Evolutionary conservation across 2,888 invertebrate genomes (phyloP).

Genomic region (Dasypolia templi): DNA sequence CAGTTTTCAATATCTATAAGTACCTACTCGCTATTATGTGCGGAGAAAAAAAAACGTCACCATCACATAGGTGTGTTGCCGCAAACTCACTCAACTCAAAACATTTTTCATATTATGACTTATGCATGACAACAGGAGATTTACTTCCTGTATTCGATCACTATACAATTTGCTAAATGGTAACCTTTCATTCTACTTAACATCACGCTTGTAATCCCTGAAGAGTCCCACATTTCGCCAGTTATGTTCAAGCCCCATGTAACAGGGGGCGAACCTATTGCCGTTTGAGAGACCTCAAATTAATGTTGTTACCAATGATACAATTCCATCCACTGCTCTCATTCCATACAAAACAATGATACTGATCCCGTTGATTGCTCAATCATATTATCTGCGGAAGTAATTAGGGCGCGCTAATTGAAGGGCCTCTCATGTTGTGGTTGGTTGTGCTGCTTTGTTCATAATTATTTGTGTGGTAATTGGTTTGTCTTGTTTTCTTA

Average conservation of each 20-base stretch:
- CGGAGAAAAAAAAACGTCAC: background rate
- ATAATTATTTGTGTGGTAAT: constrained; percentile 34
- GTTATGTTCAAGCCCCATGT: no score
- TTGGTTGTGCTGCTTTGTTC: constrained; percentile 1
- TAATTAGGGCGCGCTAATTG: constrained; percentile 44
- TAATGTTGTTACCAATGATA: no score
- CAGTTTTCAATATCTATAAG: background rate
- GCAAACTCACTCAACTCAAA: background rate
- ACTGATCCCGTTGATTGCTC: constrained; percentile 42
- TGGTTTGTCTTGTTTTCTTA: constrained; percentile 5
- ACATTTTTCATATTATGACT: background rate
- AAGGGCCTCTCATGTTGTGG: constrained; percentile 40
- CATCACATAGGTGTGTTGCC: background rate
- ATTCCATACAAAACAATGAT: constrained; percentile 14
- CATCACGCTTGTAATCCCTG: no score
- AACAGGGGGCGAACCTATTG: no score
- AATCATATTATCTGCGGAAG: constrained; percentile 45
- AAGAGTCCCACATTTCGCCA: no score
- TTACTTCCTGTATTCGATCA: background rate
- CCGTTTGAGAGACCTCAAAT: no score
- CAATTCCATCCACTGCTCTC: constrained; percentile 9
- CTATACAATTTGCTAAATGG: background rate
- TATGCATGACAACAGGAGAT: background rate
- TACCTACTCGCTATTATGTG: background rate
- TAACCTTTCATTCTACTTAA: background rate